Conservation (phyloP, 2,797 vertebrate species). For the Amblyopsis hoosieri region DNA sequence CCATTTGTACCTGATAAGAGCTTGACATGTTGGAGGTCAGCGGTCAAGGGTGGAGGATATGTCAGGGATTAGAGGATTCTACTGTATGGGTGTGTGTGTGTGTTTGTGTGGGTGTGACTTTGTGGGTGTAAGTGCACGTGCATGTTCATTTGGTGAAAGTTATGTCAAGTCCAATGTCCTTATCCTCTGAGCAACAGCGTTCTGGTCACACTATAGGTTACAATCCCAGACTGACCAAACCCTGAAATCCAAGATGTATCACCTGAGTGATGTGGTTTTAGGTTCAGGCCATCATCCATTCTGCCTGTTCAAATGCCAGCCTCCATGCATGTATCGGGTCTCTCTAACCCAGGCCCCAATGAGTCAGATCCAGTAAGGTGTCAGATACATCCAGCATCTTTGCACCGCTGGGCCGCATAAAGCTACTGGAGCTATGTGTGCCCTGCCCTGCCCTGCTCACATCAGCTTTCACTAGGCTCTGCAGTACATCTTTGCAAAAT, state of each 20-base stretch:
- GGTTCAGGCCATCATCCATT: conserved; percentile 8
- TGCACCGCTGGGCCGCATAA: conserved; percentile 21
- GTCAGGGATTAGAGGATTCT: conserved; percentile 20
- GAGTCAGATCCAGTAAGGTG: conserved; percentile 14
- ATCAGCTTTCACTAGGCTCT: neutral
- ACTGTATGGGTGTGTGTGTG: neutral
- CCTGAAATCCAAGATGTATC: conserved; percentile 35
- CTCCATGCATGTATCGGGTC: neutral
- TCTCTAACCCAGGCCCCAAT: conserved; percentile 10
- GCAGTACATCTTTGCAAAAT: conserved; percentile 1
- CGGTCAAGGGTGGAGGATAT: conserved; percentile 33
- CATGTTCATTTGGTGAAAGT: conserved; percentile 2
- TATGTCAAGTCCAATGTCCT: conserved; percentile 4
- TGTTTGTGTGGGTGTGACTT: neutral
- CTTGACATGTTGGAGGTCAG: conserved; percentile 25
- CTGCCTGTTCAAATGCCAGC: conserved; percentile 10
- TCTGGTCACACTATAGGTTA: conserved; percentile 2
- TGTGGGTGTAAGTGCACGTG: neutral
- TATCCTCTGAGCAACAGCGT: neutral
- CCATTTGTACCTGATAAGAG: conserved; percentile 49
- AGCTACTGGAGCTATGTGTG: conserved; percentile 7
- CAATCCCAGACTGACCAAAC: conserved; percentile 3
- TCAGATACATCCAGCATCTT: neutral
- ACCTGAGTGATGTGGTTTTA: conserved; percentile 16
- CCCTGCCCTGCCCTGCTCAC: conserved; percentile 2